Evolutionary conservation across 2,888 invertebrate species (phyloP).

Genomic region (Plemyria rubiginata): DNA sequence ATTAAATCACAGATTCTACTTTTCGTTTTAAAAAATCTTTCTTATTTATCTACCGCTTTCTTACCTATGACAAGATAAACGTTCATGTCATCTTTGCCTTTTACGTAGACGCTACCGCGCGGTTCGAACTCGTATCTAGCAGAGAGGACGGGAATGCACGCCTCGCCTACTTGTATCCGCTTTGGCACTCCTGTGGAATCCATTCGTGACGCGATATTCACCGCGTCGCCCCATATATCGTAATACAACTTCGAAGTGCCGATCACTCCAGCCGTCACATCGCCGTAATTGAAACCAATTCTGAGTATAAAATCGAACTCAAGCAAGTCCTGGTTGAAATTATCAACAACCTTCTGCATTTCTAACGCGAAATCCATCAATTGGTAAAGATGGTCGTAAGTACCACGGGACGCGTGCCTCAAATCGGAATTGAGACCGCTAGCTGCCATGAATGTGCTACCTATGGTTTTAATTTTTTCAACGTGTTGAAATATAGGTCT

Average conservation of each 20-base stretch:
- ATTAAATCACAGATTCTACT: conserved; percentile 83
- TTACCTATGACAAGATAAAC: conserved; percentile 90
- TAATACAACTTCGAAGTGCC: conserved; percentile 98
- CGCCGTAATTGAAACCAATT: conserved; percentile 96
- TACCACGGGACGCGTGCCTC: conserved; percentile 87
- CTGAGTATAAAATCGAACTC: conserved; percentile 94
- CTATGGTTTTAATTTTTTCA: conserved; percentile 99
- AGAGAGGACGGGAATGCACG: conserved; percentile 88
- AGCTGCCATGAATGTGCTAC: conserved; percentile 98
- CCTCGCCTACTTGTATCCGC: conserved; percentile 92
- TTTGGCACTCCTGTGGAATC: conserved; percentile 97
- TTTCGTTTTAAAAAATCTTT: conserved; percentile 51
- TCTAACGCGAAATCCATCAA: conserved; percentile 97
- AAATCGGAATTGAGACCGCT: conserved; percentile 95
- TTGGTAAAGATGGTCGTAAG: conserved; percentile 92
- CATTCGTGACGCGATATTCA: conserved; percentile 98
- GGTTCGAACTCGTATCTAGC: conserved; percentile 93
- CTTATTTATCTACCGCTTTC: conserved; percentile 61
- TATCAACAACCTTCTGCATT: conserved; percentile 94
- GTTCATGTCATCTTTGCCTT: conserved; percentile 98
- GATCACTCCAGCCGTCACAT: conserved; percentile 98
- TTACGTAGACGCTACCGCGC: conserved; percentile 97
- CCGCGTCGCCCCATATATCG: conserved; percentile 99
- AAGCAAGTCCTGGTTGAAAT: conserved; percentile 95
- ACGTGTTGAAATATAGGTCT: conserved; percentile 93